Percentiles rank a stretch among this genome's conserved stretches.
These are phyloP conservation scores for Meda fulgida DNA, from an alignment of 2,797 vertebrate species.

Conservation along the genomic window DNA sequence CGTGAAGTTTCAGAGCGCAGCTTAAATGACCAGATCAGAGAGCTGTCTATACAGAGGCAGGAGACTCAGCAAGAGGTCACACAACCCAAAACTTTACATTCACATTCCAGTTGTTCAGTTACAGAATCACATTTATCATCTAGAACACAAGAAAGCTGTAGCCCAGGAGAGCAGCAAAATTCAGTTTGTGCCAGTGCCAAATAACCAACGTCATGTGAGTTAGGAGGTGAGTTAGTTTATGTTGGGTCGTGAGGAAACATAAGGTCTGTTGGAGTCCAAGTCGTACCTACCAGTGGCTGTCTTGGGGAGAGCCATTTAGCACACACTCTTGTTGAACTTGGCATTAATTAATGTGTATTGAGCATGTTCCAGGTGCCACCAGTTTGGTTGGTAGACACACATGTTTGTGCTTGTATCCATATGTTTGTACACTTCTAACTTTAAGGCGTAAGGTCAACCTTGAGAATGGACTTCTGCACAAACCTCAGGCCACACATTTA, in stretches of 20 bases:
- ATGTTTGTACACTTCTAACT: constrained; percentile 23
- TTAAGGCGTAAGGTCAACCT: background rate
- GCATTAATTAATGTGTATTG: constrained; percentile 65
- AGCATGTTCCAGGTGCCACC: constrained; percentile 69
- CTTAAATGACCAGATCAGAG: constrained; percentile 70
- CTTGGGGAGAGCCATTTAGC: constrained; percentile 68
- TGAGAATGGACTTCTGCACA: constrained; percentile 16
- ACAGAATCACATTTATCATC: constrained; percentile 40
- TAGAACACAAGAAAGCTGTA: constrained; percentile 38
- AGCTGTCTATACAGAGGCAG: constrained; percentile 71
- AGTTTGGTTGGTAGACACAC: constrained; percentile 62
- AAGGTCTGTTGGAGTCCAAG: constrained; percentile 59
- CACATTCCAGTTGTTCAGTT: constrained; percentile 34
- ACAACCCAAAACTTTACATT: background rate
- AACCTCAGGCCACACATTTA: constrained; percentile 19
- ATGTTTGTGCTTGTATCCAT: constrained; percentile 21
- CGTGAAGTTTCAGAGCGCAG: constrained; percentile 67
- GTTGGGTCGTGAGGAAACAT: constrained; percentile 75
- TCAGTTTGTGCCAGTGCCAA: constrained; percentile 57
- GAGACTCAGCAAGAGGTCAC: constrained; percentile 69
- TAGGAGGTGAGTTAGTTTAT: constrained; percentile 72
- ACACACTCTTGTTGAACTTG: constrained; percentile 72
- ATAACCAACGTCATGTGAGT: constrained; percentile 45
- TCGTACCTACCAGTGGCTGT: constrained; percentile 76
- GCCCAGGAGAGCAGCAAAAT: constrained; percentile 51